Evolutionary conservation across 2,888 invertebrate genomes (phyloP).

Genomic region (Liopterus haemorrhoidalis): DNA sequence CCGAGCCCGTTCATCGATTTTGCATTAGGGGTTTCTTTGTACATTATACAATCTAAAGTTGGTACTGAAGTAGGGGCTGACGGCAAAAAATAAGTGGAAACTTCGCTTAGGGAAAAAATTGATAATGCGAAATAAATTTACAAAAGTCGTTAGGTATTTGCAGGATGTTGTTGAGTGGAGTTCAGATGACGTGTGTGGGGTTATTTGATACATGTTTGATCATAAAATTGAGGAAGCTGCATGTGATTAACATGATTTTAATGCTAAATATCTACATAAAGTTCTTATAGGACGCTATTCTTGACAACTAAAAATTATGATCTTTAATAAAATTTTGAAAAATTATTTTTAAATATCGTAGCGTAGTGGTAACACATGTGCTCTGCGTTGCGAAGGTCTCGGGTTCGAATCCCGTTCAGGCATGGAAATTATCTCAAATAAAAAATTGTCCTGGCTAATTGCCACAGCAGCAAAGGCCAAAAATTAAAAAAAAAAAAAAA

Average conservation of each 20-base stretch:
- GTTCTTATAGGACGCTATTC: too few relatives aligned
- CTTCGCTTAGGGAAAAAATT: constrained; percentile 43
- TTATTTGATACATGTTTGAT: constrained; percentile 17
- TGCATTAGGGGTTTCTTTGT: constrained; percentile 50
- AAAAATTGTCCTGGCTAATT: too few relatives aligned
- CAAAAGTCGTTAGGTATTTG: constrained; percentile 27
- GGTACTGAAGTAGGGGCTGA: constrained; percentile 40
- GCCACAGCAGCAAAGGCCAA: too few relatives aligned
- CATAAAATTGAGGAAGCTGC: constrained; percentile 23
- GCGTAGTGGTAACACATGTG: too few relatives aligned
- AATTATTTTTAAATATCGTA: too few relatives aligned
- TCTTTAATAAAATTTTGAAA: too few relatives aligned
- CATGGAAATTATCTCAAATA: too few relatives aligned
- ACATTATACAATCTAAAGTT: constrained; percentile 50
- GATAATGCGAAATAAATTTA: constrained; percentile 49
- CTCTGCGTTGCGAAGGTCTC: too few relatives aligned
- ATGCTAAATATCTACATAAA: too few relatives aligned
- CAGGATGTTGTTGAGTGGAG: constrained; percentile 13
- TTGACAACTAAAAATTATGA: too few relatives aligned
- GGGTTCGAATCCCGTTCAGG: too few relatives aligned
- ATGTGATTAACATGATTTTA: constrained; percentile 15
- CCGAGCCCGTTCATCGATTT: constrained; percentile 43
- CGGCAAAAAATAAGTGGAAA: constrained; percentile 20
- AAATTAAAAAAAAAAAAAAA: too few relatives aligned
- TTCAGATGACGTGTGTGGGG: constrained; percentile 12